Percentiles rank a stretch among this genome's conserved stretches.
Conservation (phyloP, 2,113 vertebrate species). For the Pterophyllum scalare region DNA sequence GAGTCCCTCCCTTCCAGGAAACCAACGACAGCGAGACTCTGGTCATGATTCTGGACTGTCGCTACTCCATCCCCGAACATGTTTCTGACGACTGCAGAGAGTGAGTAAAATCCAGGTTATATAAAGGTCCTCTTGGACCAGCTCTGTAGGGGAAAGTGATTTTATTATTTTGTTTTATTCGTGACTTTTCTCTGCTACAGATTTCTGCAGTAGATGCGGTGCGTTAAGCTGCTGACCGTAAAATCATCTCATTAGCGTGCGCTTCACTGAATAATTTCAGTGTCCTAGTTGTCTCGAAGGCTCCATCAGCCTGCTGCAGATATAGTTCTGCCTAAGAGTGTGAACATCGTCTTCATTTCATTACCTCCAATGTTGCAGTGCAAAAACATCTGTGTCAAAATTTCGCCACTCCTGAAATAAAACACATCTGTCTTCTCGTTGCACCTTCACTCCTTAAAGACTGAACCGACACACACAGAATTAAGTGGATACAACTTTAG, state of each 20-base stretch:
- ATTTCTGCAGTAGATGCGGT: not conserved
- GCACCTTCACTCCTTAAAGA: conserved; percentile 21
- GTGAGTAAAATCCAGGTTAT: conserved; percentile 71
- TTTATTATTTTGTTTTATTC: not conserved
- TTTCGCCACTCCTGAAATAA: not conserved
- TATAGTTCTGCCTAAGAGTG: not conserved
- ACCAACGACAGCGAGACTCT: conserved; percentile 92
- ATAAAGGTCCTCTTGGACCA: not conserved
- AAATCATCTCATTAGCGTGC: conserved; percentile 52
- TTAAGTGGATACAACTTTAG: no score
- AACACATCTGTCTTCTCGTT: conserved; percentile 11
- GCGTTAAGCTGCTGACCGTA: conserved; percentile 38
- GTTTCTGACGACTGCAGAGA: conserved; percentile 84
- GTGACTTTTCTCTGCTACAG: not conserved
- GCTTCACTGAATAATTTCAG: conserved; percentile 45
- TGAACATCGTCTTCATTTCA: not conserved
- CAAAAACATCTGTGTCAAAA: not conserved
- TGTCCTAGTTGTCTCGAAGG: conserved; percentile 28
- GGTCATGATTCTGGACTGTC: conserved; percentile 93
- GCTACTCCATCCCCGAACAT: conserved; percentile 83
- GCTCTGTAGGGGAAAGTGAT: fast-evolving
- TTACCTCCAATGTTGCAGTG: not conserved
- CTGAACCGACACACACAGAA: not conserved
- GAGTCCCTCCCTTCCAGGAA: conserved; percentile 90
- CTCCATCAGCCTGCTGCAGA: conserved; percentile 5